These are phyloP conservation scores for Sesia apiformis DNA, from an alignment of 2,888 invertebrate species.

Conservation along the genomic window DNA sequence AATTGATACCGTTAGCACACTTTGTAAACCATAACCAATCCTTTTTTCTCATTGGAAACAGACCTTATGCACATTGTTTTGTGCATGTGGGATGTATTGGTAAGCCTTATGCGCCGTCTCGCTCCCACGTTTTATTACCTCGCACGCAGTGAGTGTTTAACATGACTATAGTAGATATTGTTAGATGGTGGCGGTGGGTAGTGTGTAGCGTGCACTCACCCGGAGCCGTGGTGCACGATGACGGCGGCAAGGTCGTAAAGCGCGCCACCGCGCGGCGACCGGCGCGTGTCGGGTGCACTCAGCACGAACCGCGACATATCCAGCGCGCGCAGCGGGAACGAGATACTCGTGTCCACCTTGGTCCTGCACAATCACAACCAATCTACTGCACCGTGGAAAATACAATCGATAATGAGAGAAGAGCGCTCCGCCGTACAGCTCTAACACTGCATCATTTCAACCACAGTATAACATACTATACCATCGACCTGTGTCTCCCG, in stretches of 20 bases:
- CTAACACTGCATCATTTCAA: too few species aligned
- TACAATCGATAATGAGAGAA: too few species aligned
- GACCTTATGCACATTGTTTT: not conserved
- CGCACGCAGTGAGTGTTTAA: too few species aligned
- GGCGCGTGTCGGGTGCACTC: constrained; percentile 76
- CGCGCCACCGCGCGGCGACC: constrained; percentile 78
- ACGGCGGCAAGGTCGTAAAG: constrained; percentile 87
- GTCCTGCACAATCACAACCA: constrained; percentile 45
- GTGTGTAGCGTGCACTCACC: constrained; percentile 55
- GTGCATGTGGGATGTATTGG: not conserved
- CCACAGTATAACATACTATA: too few species aligned
- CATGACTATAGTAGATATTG: too few species aligned
- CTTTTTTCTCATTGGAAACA: not conserved
- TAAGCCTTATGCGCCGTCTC: too few species aligned
- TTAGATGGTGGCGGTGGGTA: too few species aligned
- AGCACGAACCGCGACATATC: constrained; percentile 87
- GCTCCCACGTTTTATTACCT: too few species aligned
- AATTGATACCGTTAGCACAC: not conserved
- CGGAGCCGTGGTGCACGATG: constrained; percentile 87
- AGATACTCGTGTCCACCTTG: constrained; percentile 85
- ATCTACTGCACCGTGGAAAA: not conserved
- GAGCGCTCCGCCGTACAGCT: too few species aligned
- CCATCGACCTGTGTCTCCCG: too few species aligned
- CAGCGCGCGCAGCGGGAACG: constrained; percentile 83
- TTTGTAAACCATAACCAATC: not conserved